These are phyloP conservation scores for Corydoras maculifer DNA, from an alignment of 2,113 vertebrate species.

Conservation along the genomic window DNA sequence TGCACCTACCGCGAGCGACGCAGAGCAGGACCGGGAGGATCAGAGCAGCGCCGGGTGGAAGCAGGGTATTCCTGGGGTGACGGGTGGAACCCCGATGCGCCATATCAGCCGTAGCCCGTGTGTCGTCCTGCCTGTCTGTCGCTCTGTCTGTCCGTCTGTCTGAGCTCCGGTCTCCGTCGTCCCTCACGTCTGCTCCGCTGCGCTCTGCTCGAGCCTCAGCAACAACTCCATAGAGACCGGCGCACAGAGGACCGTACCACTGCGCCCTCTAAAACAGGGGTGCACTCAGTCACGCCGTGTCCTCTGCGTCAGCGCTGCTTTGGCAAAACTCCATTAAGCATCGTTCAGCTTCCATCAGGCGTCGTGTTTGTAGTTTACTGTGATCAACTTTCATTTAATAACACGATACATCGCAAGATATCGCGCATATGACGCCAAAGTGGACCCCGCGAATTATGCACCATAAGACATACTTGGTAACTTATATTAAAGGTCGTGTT, in stretches of 20 bases:
- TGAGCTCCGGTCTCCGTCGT: not conserved
- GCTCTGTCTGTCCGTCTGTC: no score
- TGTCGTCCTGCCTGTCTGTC: no score
- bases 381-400: no score
- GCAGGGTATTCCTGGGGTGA: slow-evolving; percentile 47
- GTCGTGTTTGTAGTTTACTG: no score
- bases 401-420: no score
- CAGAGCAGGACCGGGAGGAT: slow-evolving; percentile 50
- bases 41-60: slow-evolving; percentile 33
- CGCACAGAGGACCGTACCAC: slow-evolving; percentile 68
- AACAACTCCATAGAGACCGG: slow-evolving; percentile 61
- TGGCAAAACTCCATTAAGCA: no score
- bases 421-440: no score
- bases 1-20: slow-evolving; percentile 59
- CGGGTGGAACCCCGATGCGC: slow-evolving; percentile 50
- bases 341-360: no score
- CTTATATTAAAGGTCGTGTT: no score
- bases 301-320: no score
- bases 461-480: no score
- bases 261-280: slow-evolving; percentile 29
- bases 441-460: no score
- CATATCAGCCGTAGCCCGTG: slow-evolving; percentile 37
- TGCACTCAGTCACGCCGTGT: not conserved
- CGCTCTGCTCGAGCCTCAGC: slow-evolving; percentile 63
- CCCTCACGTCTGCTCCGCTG: not conserved